Conservation (phyloP, 2,888 invertebrate species). For the Bruchidius siliquastri region DNA sequence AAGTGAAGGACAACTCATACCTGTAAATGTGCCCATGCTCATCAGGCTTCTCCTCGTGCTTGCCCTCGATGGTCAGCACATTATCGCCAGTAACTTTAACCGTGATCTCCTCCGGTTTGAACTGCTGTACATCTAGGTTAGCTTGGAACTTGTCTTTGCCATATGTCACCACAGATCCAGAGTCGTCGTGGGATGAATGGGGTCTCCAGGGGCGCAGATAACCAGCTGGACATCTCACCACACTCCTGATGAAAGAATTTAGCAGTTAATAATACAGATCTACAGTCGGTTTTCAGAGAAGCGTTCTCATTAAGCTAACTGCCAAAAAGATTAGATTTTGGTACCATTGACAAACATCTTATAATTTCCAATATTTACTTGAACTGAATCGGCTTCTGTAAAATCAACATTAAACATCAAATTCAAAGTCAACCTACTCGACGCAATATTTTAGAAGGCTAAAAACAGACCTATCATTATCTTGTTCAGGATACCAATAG, state of each 20-base stretch:
- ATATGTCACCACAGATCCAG: slow-evolving; percentile 29
- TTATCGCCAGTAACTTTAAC: slow-evolving; percentile 65
- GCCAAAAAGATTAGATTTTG: no score
- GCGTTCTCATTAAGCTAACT: no score
- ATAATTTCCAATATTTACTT: no score
- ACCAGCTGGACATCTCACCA: slow-evolving; percentile 16
- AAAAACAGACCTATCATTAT: no score
- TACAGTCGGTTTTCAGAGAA: no score
- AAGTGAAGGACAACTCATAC: not conserved
- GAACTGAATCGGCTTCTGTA: no score
- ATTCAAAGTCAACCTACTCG: no score
- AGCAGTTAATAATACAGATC: no score
- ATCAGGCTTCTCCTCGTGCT: slow-evolving; percentile 71
- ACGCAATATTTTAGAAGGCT: no score
- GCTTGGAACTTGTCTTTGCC: slow-evolving; percentile 66
- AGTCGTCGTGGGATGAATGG: slow-evolving; percentile 12
- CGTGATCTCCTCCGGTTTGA: slow-evolving; percentile 69
- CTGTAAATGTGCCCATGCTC: slow-evolving; percentile 72
- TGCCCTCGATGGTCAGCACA: slow-evolving; percentile 68
- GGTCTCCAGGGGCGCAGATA: slow-evolving; percentile 22
- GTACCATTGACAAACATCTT: no score
- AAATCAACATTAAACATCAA: no score
- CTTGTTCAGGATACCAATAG: no score
- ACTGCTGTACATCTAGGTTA: slow-evolving; percentile 71
- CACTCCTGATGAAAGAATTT: not conserved